Evolutionary conservation across 2,113 vertebrate genomes (phyloP).

Genomic region (Phalacrocorax carbo): DNA sequence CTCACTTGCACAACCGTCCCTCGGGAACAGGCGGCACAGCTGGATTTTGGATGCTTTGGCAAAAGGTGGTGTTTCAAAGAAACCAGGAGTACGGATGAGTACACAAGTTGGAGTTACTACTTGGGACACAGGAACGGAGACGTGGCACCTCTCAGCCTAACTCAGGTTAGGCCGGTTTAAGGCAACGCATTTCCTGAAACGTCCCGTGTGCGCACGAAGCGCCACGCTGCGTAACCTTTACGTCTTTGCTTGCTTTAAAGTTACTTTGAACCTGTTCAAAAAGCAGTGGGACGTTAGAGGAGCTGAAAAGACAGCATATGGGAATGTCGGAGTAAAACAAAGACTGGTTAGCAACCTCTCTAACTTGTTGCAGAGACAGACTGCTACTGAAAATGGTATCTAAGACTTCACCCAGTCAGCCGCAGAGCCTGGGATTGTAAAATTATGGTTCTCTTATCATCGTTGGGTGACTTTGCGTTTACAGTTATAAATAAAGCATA

Average conservation of each 20-base stretch:
- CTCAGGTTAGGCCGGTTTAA: background rate
- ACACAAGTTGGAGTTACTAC: background rate
- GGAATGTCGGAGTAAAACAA: background rate
- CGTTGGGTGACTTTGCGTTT: background rate
- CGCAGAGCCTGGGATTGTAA: background rate
- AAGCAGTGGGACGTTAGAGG: background rate
- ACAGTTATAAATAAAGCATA: background rate
- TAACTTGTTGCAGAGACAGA: background rate
- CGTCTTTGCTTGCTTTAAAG: background rate
- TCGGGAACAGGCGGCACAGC: rapidly evolving
- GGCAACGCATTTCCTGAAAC: background rate
- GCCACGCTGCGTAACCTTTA: background rate
- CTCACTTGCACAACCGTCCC: background rate
- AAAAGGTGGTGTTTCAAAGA: background rate
- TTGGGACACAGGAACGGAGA: background rate
- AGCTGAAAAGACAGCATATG: background rate
- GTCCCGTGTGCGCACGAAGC: no score
- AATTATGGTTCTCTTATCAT: background rate
- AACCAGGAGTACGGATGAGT: background rate
- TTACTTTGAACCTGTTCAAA: background rate
- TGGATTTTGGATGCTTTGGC: background rate
- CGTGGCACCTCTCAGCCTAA: background rate
- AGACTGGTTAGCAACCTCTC: background rate
- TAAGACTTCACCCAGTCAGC: background rate
- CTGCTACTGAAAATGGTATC: background rate